Conservation (phyloP, 2,888 invertebrate genomes). For the Ormyrus rosae region DNA sequence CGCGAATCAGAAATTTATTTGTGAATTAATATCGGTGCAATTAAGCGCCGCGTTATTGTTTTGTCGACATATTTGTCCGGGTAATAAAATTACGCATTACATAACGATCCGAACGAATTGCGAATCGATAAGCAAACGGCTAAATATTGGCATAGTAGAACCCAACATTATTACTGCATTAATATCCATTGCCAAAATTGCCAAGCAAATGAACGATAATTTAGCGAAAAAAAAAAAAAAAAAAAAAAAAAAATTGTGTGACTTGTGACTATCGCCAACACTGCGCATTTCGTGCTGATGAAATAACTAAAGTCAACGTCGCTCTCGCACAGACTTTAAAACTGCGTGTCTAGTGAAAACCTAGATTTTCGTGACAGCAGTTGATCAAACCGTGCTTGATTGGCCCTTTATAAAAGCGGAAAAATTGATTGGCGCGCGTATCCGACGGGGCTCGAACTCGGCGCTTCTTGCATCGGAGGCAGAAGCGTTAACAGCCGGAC, state of each 20-base stretch:
- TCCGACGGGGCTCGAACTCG: conserved; percentile 1
- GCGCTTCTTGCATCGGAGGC: neutral
- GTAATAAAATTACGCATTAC: too few relatives aligned
- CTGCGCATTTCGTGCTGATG: conserved; percentile 52
- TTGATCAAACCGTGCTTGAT: conserved; percentile 71
- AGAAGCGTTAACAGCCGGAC: neutral
- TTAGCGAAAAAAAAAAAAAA: too few relatives aligned
- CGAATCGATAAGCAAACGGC: too few relatives aligned
- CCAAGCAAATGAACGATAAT: too few relatives aligned
- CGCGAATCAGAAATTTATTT: too few relatives aligned
- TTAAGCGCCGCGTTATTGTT: too few relatives aligned
- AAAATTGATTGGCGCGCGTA: neutral
- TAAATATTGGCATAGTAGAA: too few relatives aligned
- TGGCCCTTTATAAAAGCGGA: neutral
- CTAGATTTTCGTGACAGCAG: conserved; percentile 58
- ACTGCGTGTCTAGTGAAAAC: conserved; percentile 59
- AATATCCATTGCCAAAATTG: too few relatives aligned
- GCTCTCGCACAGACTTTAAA: conserved; percentile 71
- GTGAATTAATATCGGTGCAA: too few relatives aligned
- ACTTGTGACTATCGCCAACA: conserved; percentile 61
- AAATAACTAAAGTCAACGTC: conserved; percentile 66
- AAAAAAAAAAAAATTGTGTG: conserved; percentile 59
- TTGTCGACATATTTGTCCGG: too few relatives aligned
- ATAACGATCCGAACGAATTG: too few relatives aligned
- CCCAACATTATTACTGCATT: too few relatives aligned